Base-by-base conservation (phyloP, 2,113 vertebrate species). In the Bothrops jararaca region DNA sequence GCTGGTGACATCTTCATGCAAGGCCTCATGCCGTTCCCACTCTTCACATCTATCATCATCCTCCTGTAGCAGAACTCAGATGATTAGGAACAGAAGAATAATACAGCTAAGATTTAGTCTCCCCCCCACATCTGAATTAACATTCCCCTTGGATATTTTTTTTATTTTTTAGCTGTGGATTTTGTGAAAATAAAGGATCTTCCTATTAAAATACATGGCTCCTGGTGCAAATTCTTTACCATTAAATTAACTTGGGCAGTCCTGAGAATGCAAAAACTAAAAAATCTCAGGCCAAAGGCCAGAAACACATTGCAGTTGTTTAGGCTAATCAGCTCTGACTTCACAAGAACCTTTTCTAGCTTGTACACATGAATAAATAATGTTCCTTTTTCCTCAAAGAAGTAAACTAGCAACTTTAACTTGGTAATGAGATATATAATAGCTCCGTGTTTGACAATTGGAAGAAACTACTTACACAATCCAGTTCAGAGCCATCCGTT, bases 11-110 rank as follows among this genome's bases (percentile, higher is more conserved):
- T 99, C 99, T 6, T 99, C 99, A 0, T 99, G 98, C 95, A 99
- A 96, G 0, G 99, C 99, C 95, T 99, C 98, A 0, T 99, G 99
- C 0, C 99, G 97, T 95, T 99, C 99, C 99, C 99, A 99, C 94
- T 99, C 99, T 97, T 99, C 99, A 88, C 99, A 99, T 4, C 94
- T 95, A 94, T 99, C 99, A 0, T 98, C 98, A 97, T 98, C 85
- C n/a, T 97, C 96, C 97, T 97, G 29, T 20, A 45, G 48, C 22
- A 56, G 34, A 89, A 69, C 13, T 11, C 93, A 42, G 3, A 60
- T 74, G 74, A 4, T 93, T 3, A 88, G 89, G 6, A 94, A 52
- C 39, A 92, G 7, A 88, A 85, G n/a, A 39, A 91, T 0, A 13
- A 64, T 6, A 1, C 11, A 1, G 23, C 3, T 1, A 48, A 56